These are phyloP conservation scores for Apantesis nais DNA, from an alignment of 2,888 invertebrate genomes.

Conservation along the genomic window DNA sequence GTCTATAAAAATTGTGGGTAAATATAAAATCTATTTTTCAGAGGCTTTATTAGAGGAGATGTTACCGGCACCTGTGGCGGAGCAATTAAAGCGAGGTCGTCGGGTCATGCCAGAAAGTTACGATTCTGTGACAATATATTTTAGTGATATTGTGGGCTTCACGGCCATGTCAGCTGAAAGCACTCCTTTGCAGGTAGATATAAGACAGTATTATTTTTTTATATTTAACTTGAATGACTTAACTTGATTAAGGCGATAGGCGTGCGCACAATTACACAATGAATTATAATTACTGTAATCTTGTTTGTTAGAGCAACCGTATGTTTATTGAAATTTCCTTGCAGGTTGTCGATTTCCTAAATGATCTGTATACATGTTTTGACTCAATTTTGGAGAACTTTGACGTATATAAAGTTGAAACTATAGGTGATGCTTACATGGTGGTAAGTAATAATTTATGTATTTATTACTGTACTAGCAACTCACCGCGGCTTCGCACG, in stretches of 20 bases:
- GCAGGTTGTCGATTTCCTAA: conserved; percentile 96
- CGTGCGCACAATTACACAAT: background rate
- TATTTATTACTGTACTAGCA: too few relatives aligned
- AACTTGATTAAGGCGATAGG: background rate
- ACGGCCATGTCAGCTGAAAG: conserved; percentile 97
- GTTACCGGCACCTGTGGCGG: conserved; percentile 96
- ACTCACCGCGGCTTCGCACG: too few relatives aligned
- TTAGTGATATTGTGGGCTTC: conserved; percentile 97
- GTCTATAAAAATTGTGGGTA: background rate
- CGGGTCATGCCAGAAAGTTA: conserved; percentile 96
- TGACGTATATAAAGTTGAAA: conserved; percentile 97
- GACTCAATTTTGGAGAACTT: conserved; percentile 97
- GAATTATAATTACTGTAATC: background rate
- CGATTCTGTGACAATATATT: conserved; percentile 96
- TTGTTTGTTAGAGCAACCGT: background rate
- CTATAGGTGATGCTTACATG: conserved; percentile 97
- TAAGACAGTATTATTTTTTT: background rate
- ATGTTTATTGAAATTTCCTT: conserved; percentile 31
- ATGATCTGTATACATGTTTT: conserved; percentile 97
- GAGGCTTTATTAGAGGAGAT: conserved; percentile 95
- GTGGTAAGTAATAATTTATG: conserved; percentile 86
- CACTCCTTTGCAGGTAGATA: conserved; percentile 91
- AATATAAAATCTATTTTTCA: conserved; percentile 54
- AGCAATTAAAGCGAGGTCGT: conserved; percentile 95
- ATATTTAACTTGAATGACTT: background rate